Conservation (phyloP, 2,797 vertebrate species). For the Onychomys torridus region DNA sequence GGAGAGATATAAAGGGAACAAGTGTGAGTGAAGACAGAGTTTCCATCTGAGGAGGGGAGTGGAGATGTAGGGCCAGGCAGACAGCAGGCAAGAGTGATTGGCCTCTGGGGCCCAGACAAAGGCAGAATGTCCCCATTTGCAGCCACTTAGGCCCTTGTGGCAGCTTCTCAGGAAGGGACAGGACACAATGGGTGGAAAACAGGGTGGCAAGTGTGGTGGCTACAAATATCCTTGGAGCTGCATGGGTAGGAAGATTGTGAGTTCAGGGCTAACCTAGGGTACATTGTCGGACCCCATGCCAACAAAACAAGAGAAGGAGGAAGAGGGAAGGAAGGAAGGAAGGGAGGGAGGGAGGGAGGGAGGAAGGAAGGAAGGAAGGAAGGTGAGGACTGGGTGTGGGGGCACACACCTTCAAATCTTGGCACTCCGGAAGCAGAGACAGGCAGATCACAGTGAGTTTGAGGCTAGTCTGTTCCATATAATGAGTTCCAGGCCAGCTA, state of each 20-base stretch:
- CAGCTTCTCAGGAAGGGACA: slow-evolving; percentile 18
- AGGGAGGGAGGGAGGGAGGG: rapidly evolving
- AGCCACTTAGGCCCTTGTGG: not conserved
- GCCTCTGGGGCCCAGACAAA: slow-evolving; percentile 32
- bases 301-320: not conserved
- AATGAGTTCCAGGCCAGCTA: not conserved
- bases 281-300: not conserved
- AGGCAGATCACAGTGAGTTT: not conserved
- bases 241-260: not conserved
- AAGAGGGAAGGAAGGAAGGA: not conserved
- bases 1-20: slow-evolving; percentile 82
- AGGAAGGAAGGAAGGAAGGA: too few species aligned
- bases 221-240: not conserved
- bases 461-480: not conserved
- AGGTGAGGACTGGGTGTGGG: not conserved
- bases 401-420: not conserved
- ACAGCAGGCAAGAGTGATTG: not conserved
- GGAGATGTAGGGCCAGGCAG: not conserved
- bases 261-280: not conserved
- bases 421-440: not conserved
- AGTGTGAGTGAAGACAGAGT: slow-evolving; percentile 81
- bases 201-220: not conserved
- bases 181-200: not conserved
- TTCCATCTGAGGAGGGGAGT: slow-evolving; percentile 68
- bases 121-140: not conserved